Percentiles rank a stretch among this genome's conserved stretches.
These are phyloP conservation scores for Cuculus canorus DNA, from an alignment of 2,797 vertebrate genomes.

Conservation along the genomic window DNA sequence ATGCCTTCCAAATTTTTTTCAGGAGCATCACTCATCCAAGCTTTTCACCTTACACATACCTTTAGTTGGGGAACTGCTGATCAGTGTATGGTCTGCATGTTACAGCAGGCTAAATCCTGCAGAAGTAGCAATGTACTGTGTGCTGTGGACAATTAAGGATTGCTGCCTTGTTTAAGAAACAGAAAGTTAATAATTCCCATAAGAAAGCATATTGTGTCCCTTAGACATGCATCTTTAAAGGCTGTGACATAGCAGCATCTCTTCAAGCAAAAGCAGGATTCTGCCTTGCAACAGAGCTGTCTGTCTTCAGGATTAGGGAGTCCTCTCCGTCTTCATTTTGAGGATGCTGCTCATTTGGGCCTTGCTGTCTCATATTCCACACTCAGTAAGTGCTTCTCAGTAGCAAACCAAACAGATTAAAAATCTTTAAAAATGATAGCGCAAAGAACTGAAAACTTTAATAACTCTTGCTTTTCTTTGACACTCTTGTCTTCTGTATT, in stretches of 20 bases:
- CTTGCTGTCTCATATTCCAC: not conserved
- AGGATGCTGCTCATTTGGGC: not conserved
- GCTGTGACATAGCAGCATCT: not conserved
- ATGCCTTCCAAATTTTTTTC: not conserved
- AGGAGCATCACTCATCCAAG: not conserved
- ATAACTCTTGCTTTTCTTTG: not conserved
- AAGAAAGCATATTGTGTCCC: not conserved
- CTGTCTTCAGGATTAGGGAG: not conserved
- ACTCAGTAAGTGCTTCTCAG: not conserved
- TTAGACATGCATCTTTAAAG: not conserved
- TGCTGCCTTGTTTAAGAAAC: not conserved
- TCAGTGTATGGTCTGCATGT: fast-evolving
- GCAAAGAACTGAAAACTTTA: not conserved
- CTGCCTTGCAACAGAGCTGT: not conserved
- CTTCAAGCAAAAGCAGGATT: not conserved
- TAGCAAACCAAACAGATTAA: not conserved
- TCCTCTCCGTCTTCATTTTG: not conserved
- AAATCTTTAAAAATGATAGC: not conserved
- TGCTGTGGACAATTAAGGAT: not conserved
- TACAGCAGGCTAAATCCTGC: not conserved
- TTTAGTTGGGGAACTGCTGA: not conserved
- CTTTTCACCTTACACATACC: not conserved
- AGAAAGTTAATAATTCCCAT: not conserved
- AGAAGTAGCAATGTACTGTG: not conserved
- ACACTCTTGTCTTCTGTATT: not conserved